Conservation (phyloP, 2,888 invertebrate species). For the Oscheius onirici region DNA sequence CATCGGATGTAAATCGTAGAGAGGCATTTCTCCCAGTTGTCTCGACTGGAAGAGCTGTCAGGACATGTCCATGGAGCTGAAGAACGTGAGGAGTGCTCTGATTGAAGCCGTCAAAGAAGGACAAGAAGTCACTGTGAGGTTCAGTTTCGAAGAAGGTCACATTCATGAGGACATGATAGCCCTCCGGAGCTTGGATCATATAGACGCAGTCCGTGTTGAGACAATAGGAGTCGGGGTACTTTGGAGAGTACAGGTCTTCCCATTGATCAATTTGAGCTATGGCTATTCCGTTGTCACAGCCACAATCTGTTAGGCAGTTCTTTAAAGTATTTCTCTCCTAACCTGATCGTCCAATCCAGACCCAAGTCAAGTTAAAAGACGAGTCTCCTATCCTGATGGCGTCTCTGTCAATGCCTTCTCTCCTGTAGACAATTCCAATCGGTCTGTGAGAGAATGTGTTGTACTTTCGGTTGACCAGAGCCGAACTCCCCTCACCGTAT, state of each 20-base stretch:
- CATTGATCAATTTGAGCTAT: background rate
- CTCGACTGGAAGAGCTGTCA: background rate
- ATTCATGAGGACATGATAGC: conserved; percentile 8
- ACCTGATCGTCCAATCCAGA: background rate
- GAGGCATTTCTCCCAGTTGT: conserved; percentile 9
- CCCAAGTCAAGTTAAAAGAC: conserved; percentile 10
- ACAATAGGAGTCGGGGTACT: conserved; percentile 18
- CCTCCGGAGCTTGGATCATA: conserved; percentile 5
- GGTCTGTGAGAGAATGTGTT: background rate
- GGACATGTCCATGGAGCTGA: conserved; percentile 18
- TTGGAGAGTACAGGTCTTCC: conserved; percentile 19
- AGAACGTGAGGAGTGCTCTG: background rate
- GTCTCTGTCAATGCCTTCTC: background rate
- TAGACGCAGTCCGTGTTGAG: conserved; percentile 12
- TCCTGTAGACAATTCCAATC: background rate
- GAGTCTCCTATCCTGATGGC: background rate
- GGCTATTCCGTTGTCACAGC: background rate
- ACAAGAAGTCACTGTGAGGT: conserved; percentile 19
- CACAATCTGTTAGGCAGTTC: background rate
- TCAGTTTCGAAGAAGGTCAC: conserved; percentile 23
- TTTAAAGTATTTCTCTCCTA: background rate
- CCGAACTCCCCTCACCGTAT: background rate
- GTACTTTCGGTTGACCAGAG: background rate
- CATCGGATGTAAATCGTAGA: background rate
- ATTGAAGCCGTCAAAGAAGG: conserved; percentile 13